A percentile compares a stretch with the other conserved stretches of the same genome.
phyloP scores from a whole-genome alignment of 2,888 invertebrate genomes.

The Drosophila kuntzei region DNA sequence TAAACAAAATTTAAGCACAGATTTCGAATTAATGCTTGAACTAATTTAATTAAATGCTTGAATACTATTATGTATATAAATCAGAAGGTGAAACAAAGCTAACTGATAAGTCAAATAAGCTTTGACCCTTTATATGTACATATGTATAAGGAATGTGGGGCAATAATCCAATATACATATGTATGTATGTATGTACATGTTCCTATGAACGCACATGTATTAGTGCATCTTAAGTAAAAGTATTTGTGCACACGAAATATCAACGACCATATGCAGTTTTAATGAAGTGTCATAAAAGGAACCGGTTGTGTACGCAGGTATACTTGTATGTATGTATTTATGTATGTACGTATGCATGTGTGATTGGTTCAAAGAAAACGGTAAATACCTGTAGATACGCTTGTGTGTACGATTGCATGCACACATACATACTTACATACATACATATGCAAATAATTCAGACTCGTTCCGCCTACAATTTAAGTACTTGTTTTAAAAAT shows the following conservation, averaged over 20 bases:
- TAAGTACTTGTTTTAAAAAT: no score
- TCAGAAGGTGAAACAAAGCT: neutral
- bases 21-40: neutral
- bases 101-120: neutral
- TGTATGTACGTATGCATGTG: neutral
- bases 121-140: neutral
- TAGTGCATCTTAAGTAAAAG: conserved; percentile 1
- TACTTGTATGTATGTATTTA: neutral
- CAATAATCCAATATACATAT: neutral
- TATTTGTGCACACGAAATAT: conserved; percentile 4
- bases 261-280: conserved; percentile 2
- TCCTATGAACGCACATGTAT: neutral
- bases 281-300: conserved; percentile 19
- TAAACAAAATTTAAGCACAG: neutral
- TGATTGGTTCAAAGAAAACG: neutral
- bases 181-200: neutral
- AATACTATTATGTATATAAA: neutral
- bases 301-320: conserved; percentile 24
- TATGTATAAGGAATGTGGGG: neutral
- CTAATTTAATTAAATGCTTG: neutral
- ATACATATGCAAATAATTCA: neutral
- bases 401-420: conserved; percentile 1
- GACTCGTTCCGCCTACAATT: no score
- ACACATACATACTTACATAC: conserved; percentile 1
- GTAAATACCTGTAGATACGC: neutral